These are phyloP conservation scores for Carposina sasakii DNA, from an alignment of 1,140 invertebrate species.

Conservation along the genomic window DNA sequence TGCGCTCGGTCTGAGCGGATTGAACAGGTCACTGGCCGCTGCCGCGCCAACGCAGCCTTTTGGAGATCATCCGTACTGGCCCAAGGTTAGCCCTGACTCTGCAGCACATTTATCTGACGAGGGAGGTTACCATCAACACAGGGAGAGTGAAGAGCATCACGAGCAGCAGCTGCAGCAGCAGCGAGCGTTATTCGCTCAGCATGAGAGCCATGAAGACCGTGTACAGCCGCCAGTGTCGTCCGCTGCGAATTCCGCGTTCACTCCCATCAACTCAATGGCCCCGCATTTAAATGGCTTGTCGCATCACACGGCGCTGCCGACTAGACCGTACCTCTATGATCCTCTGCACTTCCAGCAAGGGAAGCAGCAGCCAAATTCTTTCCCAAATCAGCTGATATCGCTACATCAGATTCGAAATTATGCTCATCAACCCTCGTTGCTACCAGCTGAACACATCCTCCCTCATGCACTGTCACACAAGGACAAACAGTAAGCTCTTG, in stretches of 20 bases:
- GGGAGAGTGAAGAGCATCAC: slow-evolving; percentile 74
- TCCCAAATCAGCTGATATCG: slow-evolving; percentile 96
- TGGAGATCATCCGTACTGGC: slow-evolving; percentile 85
- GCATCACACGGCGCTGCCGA: slow-evolving; percentile 81
- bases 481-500: slow-evolving; percentile 68
- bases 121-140: slow-evolving; percentile 75
- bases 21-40: slow-evolving; percentile 70
- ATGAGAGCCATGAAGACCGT: slow-evolving; percentile 78
- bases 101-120: slow-evolving; percentile 79
- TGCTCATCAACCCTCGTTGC: slow-evolving; percentile 87
- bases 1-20: slow-evolving; percentile 75
- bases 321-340: slow-evolving; percentile 92
- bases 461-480: slow-evolving; percentile 68
- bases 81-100: slow-evolving; percentile 83
- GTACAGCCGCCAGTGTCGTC: slow-evolving; percentile 65
- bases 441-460: slow-evolving; percentile 69
- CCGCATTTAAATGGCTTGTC: slow-evolving; percentile 82
- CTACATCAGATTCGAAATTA: slow-evolving; percentile 97
- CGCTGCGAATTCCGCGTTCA: slow-evolving; percentile 89
- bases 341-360: slow-evolving; percentile 87
- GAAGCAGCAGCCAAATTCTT: slow-evolving; percentile 80
- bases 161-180: slow-evolving; percentile 79
- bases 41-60: slow-evolving; percentile 65
- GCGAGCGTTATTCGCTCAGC: slow-evolving; percentile 72
- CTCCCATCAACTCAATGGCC: slow-evolving; percentile 88